Evolutionary conservation across 2,113 vertebrate genomes (phyloP), one percentile per base, ranked within the genome.

Genomic region (Phodopus roborovskii): DNA sequence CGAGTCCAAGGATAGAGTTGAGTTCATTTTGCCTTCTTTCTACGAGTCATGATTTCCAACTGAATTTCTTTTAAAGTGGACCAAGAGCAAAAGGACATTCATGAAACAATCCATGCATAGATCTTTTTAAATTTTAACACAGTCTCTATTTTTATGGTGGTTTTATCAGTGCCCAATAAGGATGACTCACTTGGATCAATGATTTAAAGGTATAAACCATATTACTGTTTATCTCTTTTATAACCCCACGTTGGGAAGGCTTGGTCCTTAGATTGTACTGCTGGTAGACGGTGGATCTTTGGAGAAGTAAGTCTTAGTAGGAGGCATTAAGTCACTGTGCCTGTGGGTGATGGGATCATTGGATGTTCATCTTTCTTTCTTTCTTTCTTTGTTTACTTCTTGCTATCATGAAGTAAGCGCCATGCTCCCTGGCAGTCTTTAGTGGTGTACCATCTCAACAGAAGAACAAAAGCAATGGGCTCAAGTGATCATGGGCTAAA

Each of bases 1-100:
- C 82, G 86, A 94, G 56, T 73, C 60, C 66, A 85, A 92, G 77
- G 28, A 91, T 77, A 91, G 78, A 50, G 48, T 83, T 68, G 79
- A 79, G n/a, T 5, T 75, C 86, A 30, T 81, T 4, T 64, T 92
- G 33, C 88, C 45, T 73, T 94, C 48, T 45, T 87, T 50, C 6
- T 56, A 24, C 16, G 45, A 88, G 36, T 71, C 66, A 86, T 11
- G 36, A 33, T 91, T 95, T 92, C 77, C 91, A 96, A 9, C 33
- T 83, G 16, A 33, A 87, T 83, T 87, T 83, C 16, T 39, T 45
- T 87, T 58, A 48, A 91, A 90, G n/a, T 50, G 28, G 16, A 74
- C 17, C 19, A 87, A 86, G 58, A 81, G 42, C 15, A 94, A 45
- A 87, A 91, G 33, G 30, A 48, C n/a, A 81, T 42, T 56, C n/a